Evolutionary conservation across 2,797 vertebrate genomes (phyloP).

Genomic region (Falco berigora): DNA sequence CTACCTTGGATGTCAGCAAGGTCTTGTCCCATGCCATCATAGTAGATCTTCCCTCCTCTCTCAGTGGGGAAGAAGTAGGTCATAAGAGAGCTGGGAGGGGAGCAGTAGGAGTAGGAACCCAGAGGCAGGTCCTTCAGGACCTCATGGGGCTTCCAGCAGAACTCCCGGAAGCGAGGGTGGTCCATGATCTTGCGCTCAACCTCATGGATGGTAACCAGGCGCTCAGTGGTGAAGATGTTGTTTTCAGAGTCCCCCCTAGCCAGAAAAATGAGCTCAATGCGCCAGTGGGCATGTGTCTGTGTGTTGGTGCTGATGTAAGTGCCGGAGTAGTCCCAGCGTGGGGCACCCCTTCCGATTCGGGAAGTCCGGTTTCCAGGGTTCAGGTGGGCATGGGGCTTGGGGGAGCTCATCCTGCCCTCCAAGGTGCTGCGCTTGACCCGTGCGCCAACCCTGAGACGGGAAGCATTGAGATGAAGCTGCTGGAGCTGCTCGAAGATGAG

Average conservation of each 20-base stretch:
- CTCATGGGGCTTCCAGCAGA: constrained; percentile 97
- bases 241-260: constrained; percentile 84
- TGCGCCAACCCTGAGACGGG: rapidly evolving
- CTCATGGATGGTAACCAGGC: constrained; percentile 87
- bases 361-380: background rate
- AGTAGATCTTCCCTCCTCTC: constrained; percentile 92
- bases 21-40: constrained; percentile 95
- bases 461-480: constrained; percentile 69
- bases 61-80: constrained; percentile 97
- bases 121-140: constrained; percentile 88
- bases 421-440: background rate
- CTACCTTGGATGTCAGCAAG: constrained; percentile 93
- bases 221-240: constrained; percentile 94
- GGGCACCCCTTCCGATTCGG: constrained; percentile 16
- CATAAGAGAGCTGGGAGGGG: constrained; percentile 93
- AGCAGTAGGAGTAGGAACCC: constrained; percentile 91
- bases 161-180: constrained; percentile 89
- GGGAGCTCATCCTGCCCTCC: background rate
- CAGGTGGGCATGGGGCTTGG: background rate
- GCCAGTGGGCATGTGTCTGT: constrained; percentile 91
- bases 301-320: constrained; percentile 76
- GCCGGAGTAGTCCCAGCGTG: constrained; percentile 69
- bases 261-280: constrained; percentile 94
- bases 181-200: constrained; percentile 93
- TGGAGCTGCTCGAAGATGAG: constrained; percentile 84